phyloP scores from a whole-genome alignment of 2,797 vertebrate species.

The Sus cebifrons region DNA sequence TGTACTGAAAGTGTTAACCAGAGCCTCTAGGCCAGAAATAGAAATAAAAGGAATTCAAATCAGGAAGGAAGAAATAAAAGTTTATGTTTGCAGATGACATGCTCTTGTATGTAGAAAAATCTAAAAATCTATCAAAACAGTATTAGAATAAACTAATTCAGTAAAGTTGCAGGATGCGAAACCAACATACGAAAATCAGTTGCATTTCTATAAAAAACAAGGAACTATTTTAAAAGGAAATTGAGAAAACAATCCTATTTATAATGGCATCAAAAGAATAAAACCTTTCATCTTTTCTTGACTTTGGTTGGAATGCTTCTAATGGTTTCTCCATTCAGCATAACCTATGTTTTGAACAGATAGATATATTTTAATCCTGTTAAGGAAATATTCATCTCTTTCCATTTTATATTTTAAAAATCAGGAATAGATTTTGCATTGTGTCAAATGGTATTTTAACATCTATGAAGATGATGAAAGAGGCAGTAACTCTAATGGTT shows the following conservation, averaged over 20 bases:
- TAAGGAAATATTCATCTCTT: not conserved
- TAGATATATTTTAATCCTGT: not conserved
- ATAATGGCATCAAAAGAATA: not conserved
- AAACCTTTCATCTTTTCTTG: not conserved
- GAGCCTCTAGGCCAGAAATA: not conserved
- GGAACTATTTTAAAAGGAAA: not conserved
- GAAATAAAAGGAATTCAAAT: not conserved
- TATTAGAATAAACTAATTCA: not conserved
- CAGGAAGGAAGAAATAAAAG: not conserved
- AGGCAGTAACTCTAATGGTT: not conserved
- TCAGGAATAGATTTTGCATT: not conserved
- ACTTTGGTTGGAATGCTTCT: not conserved
- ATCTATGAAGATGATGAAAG: not conserved
- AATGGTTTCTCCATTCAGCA: not conserved
- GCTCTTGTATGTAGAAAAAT: not conserved
- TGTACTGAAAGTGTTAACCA: not conserved
- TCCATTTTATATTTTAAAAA: not conserved
- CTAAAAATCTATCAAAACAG: not conserved
- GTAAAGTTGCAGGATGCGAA: not conserved
- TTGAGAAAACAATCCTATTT: conserved; percentile 4
- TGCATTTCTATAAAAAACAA: not conserved
- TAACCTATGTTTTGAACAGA: not conserved
- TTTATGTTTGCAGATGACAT: not conserved
- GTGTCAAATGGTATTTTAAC: not conserved
- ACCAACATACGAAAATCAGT: not conserved